Percentiles rank a stretch among this genome's conserved stretches.
Conservation (phyloP, 2,113 vertebrate genomes). For the Crotalus helleri region DNA sequence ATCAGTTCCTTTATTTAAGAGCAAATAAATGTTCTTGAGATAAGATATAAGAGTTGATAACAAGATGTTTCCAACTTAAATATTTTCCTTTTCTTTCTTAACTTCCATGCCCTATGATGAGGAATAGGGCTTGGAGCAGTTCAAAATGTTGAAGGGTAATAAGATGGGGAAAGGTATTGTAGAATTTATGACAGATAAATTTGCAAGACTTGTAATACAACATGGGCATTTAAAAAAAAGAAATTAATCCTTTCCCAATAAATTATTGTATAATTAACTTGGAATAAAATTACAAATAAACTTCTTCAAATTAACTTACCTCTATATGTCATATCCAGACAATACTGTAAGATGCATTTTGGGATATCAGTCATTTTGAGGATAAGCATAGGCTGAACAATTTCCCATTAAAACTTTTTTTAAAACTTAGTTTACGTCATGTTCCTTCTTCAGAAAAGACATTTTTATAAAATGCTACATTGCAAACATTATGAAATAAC, state of each 20-base stretch:
- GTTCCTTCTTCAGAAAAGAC: conserved; percentile 3
- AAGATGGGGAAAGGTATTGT: not conserved
- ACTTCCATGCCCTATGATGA: conserved; percentile 3
- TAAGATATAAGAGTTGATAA: not conserved
- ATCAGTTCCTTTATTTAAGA: not conserved
- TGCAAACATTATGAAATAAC: not conserved
- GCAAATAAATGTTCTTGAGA: not conserved
- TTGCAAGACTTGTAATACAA: not conserved
- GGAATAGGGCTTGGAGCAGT: conserved; percentile 21
- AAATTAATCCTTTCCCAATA: not conserved
- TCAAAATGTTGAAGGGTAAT: not conserved
- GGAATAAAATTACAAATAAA: not conserved
- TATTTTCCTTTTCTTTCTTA: not conserved
- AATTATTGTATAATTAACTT: conserved; percentile 3
- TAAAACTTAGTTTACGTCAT: not conserved
- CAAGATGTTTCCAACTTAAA: not conserved
- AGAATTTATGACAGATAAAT: conserved; percentile 1
- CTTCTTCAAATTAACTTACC: conserved; percentile 6
- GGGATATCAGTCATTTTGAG: not conserved
- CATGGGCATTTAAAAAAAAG: conserved; percentile 14
- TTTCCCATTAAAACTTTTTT: not conserved
- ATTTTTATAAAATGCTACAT: conserved; percentile 14
- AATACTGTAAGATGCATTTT: not conserved
- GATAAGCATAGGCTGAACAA: not conserved
- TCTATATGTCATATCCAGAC: not conserved